A percentile compares a stretch with the other conserved stretches of the same genome.
Conservation (phyloP, 2,797 vertebrate genomes). For the Stomatorhinus walkeri region DNA sequence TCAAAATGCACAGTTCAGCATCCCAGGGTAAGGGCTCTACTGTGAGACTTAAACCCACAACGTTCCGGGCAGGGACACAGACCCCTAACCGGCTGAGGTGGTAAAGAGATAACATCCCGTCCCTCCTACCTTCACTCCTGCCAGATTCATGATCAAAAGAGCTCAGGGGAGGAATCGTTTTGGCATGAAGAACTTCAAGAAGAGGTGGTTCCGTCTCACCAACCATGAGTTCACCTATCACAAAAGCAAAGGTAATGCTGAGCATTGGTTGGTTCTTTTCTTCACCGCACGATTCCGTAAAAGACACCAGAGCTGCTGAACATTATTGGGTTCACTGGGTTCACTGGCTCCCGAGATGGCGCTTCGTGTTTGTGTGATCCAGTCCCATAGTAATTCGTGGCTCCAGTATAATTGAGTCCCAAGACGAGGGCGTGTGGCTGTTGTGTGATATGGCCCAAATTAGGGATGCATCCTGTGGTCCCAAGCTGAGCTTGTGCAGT, state of each 20-base stretch:
- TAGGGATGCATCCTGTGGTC: neutral
- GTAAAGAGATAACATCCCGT: neutral
- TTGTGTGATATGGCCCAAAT: neutral
- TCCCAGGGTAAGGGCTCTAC: neutral
- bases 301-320: neutral
- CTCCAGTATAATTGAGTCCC: neutral
- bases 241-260: constrained; percentile 82
- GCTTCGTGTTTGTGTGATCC: neutral
- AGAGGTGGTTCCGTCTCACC: constrained; percentile 94
- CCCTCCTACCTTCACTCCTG: neutral
- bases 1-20: neutral
- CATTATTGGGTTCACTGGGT: neutral
- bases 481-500: neutral
- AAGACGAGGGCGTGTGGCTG: neutral
- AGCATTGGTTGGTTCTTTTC: constrained; percentile 31
- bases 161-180: constrained; percentile 95
- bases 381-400: neutral
- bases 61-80: neutral
- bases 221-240: constrained; percentile 98
- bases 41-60: neutral
- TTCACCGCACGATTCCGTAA: neutral
- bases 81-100: neutral
- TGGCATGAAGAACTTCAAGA: constrained; percentile 98
- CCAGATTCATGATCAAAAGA: constrained; percentile 95
- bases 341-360: neutral